Conservation (phyloP, 2,113 vertebrate species). For the Picathartes gymnocephalus region DNA sequence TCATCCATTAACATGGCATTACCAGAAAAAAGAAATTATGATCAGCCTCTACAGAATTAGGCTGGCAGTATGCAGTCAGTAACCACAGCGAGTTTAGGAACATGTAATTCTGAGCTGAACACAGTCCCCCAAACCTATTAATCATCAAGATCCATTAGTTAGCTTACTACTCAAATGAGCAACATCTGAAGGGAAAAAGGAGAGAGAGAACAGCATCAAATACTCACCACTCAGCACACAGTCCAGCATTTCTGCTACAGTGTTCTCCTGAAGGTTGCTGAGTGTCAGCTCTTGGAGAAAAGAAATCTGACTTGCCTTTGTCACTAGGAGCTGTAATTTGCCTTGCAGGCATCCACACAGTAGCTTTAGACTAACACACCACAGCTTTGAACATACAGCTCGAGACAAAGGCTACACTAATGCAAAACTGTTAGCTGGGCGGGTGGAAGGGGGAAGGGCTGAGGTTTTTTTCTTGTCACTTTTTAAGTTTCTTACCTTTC, state of each 20-base stretch:
- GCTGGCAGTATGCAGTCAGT: not conserved
- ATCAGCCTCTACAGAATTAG: not conserved
- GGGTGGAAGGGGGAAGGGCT: not conserved
- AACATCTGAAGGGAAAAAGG: not conserved
- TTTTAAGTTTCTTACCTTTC: slow-evolving; percentile 63
- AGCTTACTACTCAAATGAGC: not conserved
- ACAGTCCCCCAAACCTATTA: not conserved
- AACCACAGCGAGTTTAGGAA: not conserved
- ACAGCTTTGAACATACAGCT: slow-evolving; percentile 8
- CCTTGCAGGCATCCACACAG: slow-evolving; percentile 23
- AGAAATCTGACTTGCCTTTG: slow-evolving; percentile 49
- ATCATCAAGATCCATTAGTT: not conserved
- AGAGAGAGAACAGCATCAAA: not conserved
- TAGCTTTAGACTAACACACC: slow-evolving; percentile 20
- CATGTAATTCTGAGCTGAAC: not conserved
- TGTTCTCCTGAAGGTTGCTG: slow-evolving; percentile 10
- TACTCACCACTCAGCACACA: slow-evolving; percentile 3
- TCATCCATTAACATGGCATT: not conserved
- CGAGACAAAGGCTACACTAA: slow-evolving; percentile 26
- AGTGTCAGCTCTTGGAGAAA: slow-evolving; percentile 30
- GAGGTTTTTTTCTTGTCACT: not conserved
- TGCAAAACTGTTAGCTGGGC: not conserved
- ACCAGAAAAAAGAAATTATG: not conserved
- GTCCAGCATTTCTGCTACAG: slow-evolving; percentile 7
- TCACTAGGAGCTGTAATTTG: slow-evolving; percentile 43